A percentile compares a stretch with the other conserved stretches of the same genome.
These are phyloP conservation scores for Zaprionus capensis DNA, from an alignment of 1,140 invertebrate genomes.

Conservation along the genomic window DNA sequence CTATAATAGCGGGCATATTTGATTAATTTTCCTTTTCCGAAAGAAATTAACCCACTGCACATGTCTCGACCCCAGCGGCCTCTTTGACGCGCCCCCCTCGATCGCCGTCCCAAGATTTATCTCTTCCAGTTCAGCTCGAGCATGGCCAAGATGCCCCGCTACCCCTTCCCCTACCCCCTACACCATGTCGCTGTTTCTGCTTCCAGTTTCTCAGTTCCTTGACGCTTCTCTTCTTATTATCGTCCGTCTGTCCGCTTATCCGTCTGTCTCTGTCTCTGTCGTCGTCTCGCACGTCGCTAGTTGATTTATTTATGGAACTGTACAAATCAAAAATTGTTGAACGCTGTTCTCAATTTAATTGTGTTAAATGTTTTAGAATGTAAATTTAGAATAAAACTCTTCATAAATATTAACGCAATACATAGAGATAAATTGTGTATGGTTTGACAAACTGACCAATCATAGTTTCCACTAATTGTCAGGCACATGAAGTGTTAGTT, in stretches of 20 bases:
- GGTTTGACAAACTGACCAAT: not conserved
- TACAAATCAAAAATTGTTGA: constrained; percentile 25
- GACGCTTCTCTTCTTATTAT: not conserved
- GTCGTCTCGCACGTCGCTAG: constrained; percentile 23
- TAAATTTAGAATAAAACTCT: too few relatives aligned
- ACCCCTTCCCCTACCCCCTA: not conserved
- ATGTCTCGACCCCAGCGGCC: constrained; percentile 70
- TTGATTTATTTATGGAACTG: constrained; percentile 73
- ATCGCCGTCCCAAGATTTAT: constrained; percentile 70
- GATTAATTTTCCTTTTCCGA: constrained; percentile 84
- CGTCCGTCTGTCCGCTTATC: not conserved
- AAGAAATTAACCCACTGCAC: constrained; percentile 83
- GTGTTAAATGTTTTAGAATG: not conserved
- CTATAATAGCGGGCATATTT: constrained; percentile 64
- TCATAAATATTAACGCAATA: too few relatives aligned
- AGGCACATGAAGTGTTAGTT: not conserved
- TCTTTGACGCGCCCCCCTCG: constrained; percentile 63
- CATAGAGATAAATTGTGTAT: not conserved
- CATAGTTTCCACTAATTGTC: not conserved
- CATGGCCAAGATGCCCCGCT: constrained; percentile 54
- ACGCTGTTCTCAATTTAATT: not conserved
- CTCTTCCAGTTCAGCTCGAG: constrained; percentile 69
- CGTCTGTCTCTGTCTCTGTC: not conserved
- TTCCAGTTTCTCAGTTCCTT: constrained; percentile 14
- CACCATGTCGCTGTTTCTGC: not conserved